Evolutionary conservation across 2,797 vertebrate species (phyloP).

Genomic region (Sebastes hubbsi): DNA sequence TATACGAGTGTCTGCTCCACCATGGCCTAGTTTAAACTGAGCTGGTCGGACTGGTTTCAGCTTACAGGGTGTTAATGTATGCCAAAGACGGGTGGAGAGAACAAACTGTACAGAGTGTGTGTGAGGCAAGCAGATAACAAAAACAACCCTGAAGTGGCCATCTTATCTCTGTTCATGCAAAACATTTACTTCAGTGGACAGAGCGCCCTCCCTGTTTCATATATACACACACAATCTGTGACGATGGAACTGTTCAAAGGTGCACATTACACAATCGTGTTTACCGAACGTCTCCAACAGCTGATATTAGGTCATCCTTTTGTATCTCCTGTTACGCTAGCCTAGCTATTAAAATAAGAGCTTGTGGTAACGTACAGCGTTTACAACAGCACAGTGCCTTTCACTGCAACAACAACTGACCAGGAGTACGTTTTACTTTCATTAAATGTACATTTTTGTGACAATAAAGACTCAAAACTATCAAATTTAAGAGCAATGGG

Average conservation of each 20-base stretch:
- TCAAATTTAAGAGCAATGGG: neutral
- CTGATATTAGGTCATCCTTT: neutral
- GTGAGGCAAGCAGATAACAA: conserved; percentile 46
- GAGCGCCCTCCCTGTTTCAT: rapidly evolving
- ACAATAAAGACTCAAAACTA: neutral
- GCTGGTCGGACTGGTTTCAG: conserved; percentile 19
- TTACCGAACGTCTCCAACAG: neutral
- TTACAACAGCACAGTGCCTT: no score
- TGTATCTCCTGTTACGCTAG: no score
- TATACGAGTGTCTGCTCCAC: neutral
- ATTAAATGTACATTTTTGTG: neutral
- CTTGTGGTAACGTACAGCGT: neutral
- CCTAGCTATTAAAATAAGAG: neutral
- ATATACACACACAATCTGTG: no score
- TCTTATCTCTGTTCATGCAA: conserved; percentile 47
- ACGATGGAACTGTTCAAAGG: neutral
- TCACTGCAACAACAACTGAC: neutral
- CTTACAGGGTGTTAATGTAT: conserved; percentile 14
- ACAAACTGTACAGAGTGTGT: neutral
- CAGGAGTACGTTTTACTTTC: neutral
- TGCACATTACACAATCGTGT: neutral
- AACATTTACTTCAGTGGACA: conserved; percentile 6
- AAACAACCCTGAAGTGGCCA: neutral
- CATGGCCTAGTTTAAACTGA: neutral
- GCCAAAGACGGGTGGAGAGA: rapidly evolving